These are phyloP conservation scores for Nothocercus julius DNA, from an alignment of 2,113 vertebrate genomes.

Conservation along the genomic window DNA sequence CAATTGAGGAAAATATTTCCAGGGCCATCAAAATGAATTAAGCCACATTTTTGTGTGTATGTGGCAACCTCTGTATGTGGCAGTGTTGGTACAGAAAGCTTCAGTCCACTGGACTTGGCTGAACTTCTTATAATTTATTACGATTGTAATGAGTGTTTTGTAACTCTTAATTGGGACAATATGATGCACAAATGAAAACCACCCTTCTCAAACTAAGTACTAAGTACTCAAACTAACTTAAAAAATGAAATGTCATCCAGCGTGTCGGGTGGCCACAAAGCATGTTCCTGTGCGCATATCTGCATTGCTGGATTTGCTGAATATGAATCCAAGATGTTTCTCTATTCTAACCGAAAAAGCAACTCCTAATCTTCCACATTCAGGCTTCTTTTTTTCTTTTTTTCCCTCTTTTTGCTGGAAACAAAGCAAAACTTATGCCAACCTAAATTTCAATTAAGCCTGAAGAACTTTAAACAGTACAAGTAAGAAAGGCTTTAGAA, in stretches of 20 bases:
- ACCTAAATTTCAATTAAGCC: neutral
- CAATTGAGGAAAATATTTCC: neutral
- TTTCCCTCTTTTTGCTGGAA: neutral
- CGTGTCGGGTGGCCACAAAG: neutral
- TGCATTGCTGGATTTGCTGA: neutral
- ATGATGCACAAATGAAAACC: neutral
- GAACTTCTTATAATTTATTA: slow-evolving; percentile 21
- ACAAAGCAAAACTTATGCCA: neutral
- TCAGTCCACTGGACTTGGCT: slow-evolving; percentile 11
- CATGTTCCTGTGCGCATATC: neutral
- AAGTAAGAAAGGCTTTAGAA: neutral
- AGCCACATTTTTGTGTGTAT: neutral
- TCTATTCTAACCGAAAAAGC: rapidly evolving
- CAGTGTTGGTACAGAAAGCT: neutral
- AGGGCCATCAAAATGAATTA: neutral
- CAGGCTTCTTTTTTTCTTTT: neutral
- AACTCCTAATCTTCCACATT: neutral
- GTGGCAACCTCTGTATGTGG: slow-evolving; percentile 35
- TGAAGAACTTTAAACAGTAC: neutral
- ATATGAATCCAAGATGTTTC: neutral
- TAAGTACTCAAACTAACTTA: neutral
- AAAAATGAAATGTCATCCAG: neutral
- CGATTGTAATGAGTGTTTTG: slow-evolving; percentile 8
- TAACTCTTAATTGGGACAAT: slow-evolving; percentile 59
- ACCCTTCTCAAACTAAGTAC: neutral